Base-by-base conservation (phyloP, 2,797 vertebrate genomes). In the Ctenopoma multispine region DNA sequence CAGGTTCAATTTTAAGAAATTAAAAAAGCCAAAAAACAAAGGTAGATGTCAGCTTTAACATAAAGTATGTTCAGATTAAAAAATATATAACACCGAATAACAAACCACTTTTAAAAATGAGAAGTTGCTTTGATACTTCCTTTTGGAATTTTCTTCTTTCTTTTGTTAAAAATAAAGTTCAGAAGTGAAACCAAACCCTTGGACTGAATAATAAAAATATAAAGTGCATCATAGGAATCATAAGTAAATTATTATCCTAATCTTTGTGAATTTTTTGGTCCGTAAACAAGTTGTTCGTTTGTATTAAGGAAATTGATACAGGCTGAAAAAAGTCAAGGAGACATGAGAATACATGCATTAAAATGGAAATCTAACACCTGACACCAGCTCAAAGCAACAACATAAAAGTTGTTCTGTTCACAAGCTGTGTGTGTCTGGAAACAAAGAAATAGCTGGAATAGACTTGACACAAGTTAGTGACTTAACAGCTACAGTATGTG, bases 361-460 rank as follows among this genome's bases (percentile, higher is more conserved):
- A 66, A 72, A 57, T 15, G 44, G 11, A 79, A 71, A 66, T 54
- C 23, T 2, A 29, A 57, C 60, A 63, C 76, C 54, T 57, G 71
- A 63, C 63, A 75, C 31, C 36, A 47, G 34, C 27, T 69, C 18
- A 14, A 64, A 68, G 70, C 44, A 43, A 59, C 49, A 47, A 49
- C 43, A 23, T 14, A 29, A 55, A n/a, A 20, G 49, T 18, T 15
- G 38, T 44, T 69, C 44, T 69, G 65, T 34, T 50, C 21, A 18
- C 70, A 65, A 69, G 70, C 49, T 75, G 80, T 34, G 12, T 75
- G 80, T 34, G 12, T 51, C 58, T 65, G 64, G 61, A 72, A 56
- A 15, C 10, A 47, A 63, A 15, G 10, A 47, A 61, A 34, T 24
- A 59, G 43, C 63, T 75, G 46, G 59, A 31, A 34, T 71, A 53